Evolutionary conservation across 2,888 invertebrate genomes (phyloP).

Genomic region (Augochlorella aurata): DNA sequence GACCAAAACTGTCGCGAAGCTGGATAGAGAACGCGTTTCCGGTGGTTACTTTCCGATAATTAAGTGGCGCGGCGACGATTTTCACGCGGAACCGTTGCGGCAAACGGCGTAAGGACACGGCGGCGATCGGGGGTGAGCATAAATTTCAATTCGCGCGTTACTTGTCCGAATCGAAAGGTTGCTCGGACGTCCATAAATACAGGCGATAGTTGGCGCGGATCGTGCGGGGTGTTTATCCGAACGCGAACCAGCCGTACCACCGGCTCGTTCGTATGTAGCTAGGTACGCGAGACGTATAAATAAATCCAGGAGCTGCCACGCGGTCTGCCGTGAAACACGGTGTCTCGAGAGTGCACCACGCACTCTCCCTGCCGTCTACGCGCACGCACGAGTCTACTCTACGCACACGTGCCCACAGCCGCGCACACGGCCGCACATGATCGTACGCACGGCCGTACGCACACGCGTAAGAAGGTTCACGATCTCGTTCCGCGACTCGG

Average conservation of each 20-base stretch:
- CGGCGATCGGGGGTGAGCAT: slow-evolving; percentile 24
- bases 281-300: slow-evolving; percentile 74
- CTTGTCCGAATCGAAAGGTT: slow-evolving; percentile 53
- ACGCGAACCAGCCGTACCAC: slow-evolving; percentile 36
- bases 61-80: no score
- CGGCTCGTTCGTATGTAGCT: slow-evolving; percentile 44
- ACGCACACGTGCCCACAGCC: slow-evolving; percentile 26
- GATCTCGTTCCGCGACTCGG: slow-evolving; percentile 46
- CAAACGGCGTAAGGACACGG: neutral
- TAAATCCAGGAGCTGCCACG: slow-evolving; percentile 80
- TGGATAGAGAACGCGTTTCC: no score
- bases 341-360: slow-evolving; percentile 63
- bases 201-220: slow-evolving; percentile 34
- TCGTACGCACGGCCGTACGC: neutral
- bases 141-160: slow-evolving; percentile 47
- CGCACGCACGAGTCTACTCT: slow-evolving; percentile 26
- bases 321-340: slow-evolving; percentile 78
- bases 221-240: slow-evolving; percentile 50
- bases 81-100: no score
- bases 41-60: no score
- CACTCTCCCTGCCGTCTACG: slow-evolving; percentile 46
- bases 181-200: slow-evolving; percentile 47
- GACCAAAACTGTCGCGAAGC: no score
- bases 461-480: slow-evolving; percentile 22
- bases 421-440: no score